phyloP scores from a whole-genome alignment of 2,797 vertebrate genomes.

The Catamblyrhynchus diadema region DNA sequence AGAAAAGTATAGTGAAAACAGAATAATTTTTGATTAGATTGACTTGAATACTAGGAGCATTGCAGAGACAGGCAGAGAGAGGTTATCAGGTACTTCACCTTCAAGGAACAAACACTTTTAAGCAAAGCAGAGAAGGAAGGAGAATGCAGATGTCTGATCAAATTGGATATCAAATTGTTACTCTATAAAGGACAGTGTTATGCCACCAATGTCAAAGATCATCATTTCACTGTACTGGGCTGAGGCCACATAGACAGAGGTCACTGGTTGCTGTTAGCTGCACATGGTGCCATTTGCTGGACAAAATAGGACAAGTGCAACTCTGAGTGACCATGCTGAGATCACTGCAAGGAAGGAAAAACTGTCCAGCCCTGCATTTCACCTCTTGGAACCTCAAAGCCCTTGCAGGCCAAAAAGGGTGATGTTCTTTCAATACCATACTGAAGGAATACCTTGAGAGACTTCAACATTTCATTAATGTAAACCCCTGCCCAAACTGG shows the following conservation, averaged over 20 bases:
- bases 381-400: background rate
- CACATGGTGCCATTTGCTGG: background rate
- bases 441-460: background rate
- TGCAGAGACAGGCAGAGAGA: background rate
- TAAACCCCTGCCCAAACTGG: background rate
- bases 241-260: rapidly evolving
- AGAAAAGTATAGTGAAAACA: background rate
- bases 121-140: background rate
- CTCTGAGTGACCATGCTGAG: background rate
- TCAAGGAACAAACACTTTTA: background rate
- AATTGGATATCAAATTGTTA: background rate
- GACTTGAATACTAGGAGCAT: background rate
- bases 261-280: background rate
- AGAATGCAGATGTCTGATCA: background rate
- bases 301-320: background rate
- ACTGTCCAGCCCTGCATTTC: background rate
- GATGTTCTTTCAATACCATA: background rate
- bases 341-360: background rate
- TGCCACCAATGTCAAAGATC: background rate
- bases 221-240: background rate
- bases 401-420: background rate
- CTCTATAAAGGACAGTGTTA: background rate
- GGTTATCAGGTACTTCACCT: background rate
- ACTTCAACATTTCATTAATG: background rate
- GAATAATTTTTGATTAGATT: background rate